phyloP scores from a whole-genome alignment of 2,797 vertebrate species.

The Lutjanus argentimaculatus region DNA sequence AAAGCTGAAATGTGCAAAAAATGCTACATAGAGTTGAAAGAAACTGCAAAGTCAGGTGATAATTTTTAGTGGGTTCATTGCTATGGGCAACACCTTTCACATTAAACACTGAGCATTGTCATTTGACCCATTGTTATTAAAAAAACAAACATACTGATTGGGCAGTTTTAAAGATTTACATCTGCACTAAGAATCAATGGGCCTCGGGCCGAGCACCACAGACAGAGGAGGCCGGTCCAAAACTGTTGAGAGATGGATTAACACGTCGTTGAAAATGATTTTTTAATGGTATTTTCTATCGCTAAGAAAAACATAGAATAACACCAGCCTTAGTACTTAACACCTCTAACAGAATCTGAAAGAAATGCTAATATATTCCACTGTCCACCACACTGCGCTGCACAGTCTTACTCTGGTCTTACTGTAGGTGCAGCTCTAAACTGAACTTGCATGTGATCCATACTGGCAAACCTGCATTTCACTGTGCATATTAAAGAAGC shows the following conservation, averaged over 20 bases:
- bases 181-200: background rate
- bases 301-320: background rate
- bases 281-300: background rate
- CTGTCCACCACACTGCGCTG: background rate
- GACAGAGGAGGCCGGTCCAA: background rate
- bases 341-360: background rate
- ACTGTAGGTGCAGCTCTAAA: background rate
- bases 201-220: background rate
- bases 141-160: background rate
- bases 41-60: background rate
- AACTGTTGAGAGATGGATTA: background rate
- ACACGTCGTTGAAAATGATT: background rate
- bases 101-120: background rate
- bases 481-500: conserved; percentile 10
- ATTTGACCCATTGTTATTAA: background rate
- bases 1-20: background rate
- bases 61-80: background rate
- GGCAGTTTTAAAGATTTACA: conserved; percentile 9
- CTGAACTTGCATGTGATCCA: background rate
- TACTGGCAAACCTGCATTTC: conserved; percentile 7
- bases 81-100: background rate
- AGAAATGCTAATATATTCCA: background rate
- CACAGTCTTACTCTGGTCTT: background rate
- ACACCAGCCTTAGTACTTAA: background rate
- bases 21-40: background rate